These are phyloP conservation scores for Rhopalosiphum maidis DNA, from an alignment of 1,140 invertebrate species.

Conservation along the genomic window DNA sequence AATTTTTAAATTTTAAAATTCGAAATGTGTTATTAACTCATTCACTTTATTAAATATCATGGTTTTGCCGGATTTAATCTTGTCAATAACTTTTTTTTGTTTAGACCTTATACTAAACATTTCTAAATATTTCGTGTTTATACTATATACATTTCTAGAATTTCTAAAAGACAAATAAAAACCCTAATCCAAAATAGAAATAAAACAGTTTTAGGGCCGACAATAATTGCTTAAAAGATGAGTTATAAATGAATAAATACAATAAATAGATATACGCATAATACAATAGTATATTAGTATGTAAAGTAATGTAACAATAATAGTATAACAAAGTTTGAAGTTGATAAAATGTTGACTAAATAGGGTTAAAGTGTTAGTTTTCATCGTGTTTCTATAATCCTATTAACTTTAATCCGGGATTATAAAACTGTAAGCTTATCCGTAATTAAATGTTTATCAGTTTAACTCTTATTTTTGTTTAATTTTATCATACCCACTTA, in stretches of 20 bases:
- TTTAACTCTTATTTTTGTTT: background rate
- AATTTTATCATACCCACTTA: background rate
- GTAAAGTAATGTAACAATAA: background rate
- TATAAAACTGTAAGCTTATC: background rate
- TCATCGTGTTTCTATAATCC: background rate
- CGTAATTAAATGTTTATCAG: background rate
- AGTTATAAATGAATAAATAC: background rate
- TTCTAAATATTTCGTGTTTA: background rate
- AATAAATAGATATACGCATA: background rate
- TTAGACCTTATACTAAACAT: background rate
- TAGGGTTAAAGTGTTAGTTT: slow-evolving; percentile 7
- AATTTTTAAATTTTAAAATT: background rate
- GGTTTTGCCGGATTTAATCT: background rate
- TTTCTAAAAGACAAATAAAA: background rate
- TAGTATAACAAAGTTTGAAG: background rate
- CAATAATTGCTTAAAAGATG: background rate
- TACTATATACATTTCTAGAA: background rate
- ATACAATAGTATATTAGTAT: background rate
- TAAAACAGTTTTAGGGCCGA: background rate
- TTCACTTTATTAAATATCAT: background rate
- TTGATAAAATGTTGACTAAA: background rate
- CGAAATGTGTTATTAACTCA: background rate
- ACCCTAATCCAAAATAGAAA: background rate
- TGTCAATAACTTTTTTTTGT: background rate
- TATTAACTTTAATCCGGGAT: background rate